Conservation (phyloP, 2,888 invertebrate species). For the Drosophila yooni region DNA sequence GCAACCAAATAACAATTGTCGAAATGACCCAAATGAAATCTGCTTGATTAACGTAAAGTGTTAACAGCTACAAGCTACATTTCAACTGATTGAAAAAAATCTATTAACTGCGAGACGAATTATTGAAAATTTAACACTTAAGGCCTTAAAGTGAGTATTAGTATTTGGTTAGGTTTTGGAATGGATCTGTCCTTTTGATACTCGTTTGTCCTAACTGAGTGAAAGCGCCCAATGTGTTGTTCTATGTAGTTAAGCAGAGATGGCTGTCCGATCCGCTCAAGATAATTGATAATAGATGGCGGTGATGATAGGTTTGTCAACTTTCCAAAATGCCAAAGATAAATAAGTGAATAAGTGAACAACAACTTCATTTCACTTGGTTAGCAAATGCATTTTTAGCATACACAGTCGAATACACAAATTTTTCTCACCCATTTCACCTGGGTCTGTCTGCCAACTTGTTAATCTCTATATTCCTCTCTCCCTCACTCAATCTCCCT, state of each 20-base stretch:
- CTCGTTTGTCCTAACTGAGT: slow-evolving; percentile 10
- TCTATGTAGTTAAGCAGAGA: slow-evolving; percentile 14
- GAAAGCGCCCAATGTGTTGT: slow-evolving; percentile 22
- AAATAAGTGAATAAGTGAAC: slow-evolving; percentile 39
- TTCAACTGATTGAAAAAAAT: background rate
- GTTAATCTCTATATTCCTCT: slow-evolving; percentile 31
- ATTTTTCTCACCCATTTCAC: slow-evolving; percentile 75
- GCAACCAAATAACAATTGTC: slow-evolving; percentile 42
- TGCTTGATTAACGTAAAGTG: slow-evolving; percentile 57
- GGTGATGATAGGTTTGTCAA: slow-evolving; percentile 47
- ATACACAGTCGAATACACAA: slow-evolving; percentile 43
- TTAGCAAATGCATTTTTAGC: slow-evolving; percentile 62
- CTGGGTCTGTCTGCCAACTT: slow-evolving; percentile 28
- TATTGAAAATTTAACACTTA: background rate
- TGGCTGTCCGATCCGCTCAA: background rate
- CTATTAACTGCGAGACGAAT: background rate
- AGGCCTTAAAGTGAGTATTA: background rate
- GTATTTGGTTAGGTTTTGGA: slow-evolving; percentile 5
- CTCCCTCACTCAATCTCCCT: background rate
- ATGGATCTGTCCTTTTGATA: background rate
- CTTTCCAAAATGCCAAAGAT: slow-evolving; percentile 68
- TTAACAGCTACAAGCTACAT: slow-evolving; percentile 15
- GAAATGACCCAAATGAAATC: slow-evolving; percentile 38
- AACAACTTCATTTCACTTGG: slow-evolving; percentile 74
- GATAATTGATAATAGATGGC: slow-evolving; percentile 27